Conservation (phyloP, 2,113 vertebrate genomes). For the Okapia johnstoni region DNA sequence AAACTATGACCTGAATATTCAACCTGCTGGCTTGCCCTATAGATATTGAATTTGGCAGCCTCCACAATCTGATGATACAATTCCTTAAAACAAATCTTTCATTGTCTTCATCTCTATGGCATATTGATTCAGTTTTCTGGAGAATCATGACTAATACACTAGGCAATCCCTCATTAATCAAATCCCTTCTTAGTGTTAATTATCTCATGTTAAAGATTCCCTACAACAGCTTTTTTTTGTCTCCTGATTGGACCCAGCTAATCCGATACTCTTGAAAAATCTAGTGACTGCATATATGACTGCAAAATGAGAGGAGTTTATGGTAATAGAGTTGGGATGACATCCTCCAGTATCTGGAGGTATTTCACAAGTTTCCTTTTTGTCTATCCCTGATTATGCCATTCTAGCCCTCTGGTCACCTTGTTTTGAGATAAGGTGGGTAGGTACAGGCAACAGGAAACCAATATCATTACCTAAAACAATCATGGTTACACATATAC, state of each 20-base stretch:
- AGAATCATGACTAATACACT: neutral
- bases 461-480: neutral
- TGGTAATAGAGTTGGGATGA: neutral
- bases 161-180: neutral
- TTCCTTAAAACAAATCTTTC: neutral
- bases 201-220: neutral
- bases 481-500: neutral
- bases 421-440: neutral
- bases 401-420: neutral
- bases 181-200: neutral
- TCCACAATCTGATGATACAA: neutral
- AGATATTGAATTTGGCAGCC: neutral
- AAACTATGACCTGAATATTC: neutral
- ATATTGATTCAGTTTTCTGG: neutral
- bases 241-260: neutral
- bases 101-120: neutral
- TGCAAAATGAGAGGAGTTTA: neutral
- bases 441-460: neutral
- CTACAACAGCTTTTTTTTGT: neutral
- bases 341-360: neutral
- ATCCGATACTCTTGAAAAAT: neutral
- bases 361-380: neutral
- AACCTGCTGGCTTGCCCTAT: neutral
- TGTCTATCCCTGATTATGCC: neutral
- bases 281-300: neutral